Conservation (phyloP, 2,888 invertebrate genomes). For the Entomobrya proxima region DNA sequence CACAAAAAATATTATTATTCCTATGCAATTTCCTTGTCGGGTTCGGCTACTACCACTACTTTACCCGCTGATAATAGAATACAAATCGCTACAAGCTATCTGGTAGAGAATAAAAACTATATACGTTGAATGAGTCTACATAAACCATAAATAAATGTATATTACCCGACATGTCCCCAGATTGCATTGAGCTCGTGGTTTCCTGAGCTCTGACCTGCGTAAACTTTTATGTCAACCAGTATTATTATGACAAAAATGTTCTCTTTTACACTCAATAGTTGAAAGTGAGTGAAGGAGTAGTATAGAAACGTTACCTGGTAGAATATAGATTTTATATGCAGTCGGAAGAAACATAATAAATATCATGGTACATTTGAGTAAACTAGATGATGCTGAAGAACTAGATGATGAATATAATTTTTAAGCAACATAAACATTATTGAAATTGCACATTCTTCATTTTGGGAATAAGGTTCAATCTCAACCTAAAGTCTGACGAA, state of each 20-base stretch:
- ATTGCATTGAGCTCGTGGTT: background rate
- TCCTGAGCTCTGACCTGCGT: background rate
- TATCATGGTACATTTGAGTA: no score
- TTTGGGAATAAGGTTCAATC: background rate
- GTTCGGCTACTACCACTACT: no score
- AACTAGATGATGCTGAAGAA: no score
- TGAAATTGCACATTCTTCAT: conserved; percentile 14
- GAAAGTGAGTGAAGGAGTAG: no score
- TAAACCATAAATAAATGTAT: background rate
- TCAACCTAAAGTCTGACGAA: background rate
- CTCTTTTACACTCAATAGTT: no score
- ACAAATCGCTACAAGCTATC: background rate
- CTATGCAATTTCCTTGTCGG: background rate
- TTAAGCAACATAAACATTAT: background rate
- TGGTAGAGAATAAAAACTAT: no score
- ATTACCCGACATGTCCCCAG: background rate
- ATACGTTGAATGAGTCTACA: no score
- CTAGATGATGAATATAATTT: conserved; percentile 35
- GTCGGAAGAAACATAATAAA: no score
- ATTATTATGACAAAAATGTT: background rate
- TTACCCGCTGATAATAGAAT: background rate
- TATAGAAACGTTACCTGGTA: no score
- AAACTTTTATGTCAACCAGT: background rate
- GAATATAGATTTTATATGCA: no score
- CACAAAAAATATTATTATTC: background rate